Percentiles rank a stretch among this genome's conserved stretches.
Evolutionary conservation across 2,797 vertebrate species (phyloP).

Genomic region (Phataginus tricuspis): DNA sequence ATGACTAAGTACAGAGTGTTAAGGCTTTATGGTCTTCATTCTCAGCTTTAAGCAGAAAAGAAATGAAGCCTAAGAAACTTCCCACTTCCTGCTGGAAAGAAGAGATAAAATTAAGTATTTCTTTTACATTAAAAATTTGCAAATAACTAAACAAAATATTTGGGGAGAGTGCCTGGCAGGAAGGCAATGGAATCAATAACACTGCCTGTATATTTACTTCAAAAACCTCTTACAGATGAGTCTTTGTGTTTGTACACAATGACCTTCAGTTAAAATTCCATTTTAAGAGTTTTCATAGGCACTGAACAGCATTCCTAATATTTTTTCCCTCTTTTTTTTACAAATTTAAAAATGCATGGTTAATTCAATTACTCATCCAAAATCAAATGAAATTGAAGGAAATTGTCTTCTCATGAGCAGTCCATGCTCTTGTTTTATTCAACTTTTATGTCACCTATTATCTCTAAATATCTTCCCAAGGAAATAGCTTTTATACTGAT

Average conservation of each 20-base stretch:
- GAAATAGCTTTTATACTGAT: not conserved
- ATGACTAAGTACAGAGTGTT: not conserved
- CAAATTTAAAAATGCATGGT: not conserved
- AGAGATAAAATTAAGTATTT: not conserved
- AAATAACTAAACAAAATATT: not conserved
- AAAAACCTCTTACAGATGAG: not conserved
- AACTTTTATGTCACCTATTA: not conserved
- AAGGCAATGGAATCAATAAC: not conserved
- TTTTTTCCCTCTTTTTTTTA: not conserved
- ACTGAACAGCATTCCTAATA: not conserved
- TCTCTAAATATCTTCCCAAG: not conserved
- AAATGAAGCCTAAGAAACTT: not conserved
- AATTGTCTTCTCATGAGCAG: not conserved
- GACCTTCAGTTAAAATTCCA: not conserved
- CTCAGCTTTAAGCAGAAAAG: not conserved
- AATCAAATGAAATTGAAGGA: not conserved
- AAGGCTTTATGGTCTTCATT: not conserved
- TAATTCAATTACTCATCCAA: not conserved
- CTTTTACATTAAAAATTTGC: not conserved
- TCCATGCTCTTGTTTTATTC: not conserved
- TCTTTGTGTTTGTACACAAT: not conserved
- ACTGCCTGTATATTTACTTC: not conserved
- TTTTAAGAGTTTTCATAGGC: not conserved
- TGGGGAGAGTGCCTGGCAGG: not conserved
- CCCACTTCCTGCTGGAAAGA: not conserved